Conservation (phyloP, 1,140 invertebrate genomes). For the Vollenhovia emeryi region DNA sequence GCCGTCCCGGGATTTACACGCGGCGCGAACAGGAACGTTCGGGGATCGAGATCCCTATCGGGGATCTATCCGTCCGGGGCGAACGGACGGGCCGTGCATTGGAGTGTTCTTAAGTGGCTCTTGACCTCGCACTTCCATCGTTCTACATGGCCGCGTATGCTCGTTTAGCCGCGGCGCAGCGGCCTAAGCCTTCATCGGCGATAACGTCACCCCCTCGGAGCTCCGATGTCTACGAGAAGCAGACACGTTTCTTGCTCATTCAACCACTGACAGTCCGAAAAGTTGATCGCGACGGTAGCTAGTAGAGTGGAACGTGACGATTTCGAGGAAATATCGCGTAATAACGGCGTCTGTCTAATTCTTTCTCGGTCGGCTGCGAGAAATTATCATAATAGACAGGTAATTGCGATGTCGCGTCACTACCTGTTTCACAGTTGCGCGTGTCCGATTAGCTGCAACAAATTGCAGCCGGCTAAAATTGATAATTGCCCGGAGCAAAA, state of each 20-base stretch:
- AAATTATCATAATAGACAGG: too few relatives aligned
- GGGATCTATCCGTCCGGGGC: conserved; percentile 49
- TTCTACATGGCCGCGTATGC: conserved; percentile 35
- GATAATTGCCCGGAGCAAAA: too few relatives aligned
- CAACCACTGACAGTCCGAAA: not conserved
- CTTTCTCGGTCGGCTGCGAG: not conserved
- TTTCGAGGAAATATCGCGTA: not conserved
- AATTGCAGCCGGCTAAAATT: too few relatives aligned
- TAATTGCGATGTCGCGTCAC: too few relatives aligned
- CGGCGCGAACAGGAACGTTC: conserved; percentile 66
- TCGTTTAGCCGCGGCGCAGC: not conserved
- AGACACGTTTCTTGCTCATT: conserved; percentile 28
- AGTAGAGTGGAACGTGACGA: not conserved
- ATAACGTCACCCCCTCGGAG: conserved; percentile 43
- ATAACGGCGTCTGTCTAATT: not conserved
- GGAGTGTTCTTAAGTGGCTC: conserved; percentile 68
- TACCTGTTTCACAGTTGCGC: too few relatives aligned
- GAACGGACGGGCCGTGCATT: conserved; percentile 45
- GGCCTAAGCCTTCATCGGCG: conserved; percentile 36
- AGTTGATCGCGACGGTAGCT: not conserved
- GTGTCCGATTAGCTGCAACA: too few relatives aligned
- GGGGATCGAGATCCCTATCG: conserved; percentile 68
- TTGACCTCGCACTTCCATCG: conserved; percentile 69
- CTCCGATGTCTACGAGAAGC: conserved; percentile 19
- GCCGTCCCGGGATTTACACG: conserved; percentile 57